phyloP scores from a whole-genome alignment of 1,140 invertebrate genomes.

The Euglossa dilemma region DNA sequence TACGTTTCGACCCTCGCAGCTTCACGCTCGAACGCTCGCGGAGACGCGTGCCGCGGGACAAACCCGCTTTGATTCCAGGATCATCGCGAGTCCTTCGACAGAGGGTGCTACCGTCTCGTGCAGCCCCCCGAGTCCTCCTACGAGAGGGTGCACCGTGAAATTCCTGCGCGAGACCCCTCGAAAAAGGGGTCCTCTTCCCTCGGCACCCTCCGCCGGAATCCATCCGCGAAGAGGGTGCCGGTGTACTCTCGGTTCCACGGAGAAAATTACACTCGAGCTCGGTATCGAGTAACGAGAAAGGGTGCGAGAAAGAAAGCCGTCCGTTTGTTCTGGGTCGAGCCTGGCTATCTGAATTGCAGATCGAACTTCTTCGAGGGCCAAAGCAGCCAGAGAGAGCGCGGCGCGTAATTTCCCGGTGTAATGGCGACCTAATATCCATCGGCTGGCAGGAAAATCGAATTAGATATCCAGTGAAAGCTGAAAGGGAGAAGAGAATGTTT shows the following conservation, averaged over 20 bases:
- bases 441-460: constrained; percentile 7
- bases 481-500: neutral
- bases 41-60: constrained; percentile 34
- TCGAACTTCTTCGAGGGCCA: neutral
- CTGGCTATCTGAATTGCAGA: constrained; percentile 34
- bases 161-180: too few relatives aligned
- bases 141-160: too few relatives aligned
- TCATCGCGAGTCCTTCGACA: constrained; percentile 4
- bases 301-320: neutral
- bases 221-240: too few relatives aligned
- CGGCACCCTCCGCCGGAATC: too few relatives aligned
- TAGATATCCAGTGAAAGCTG: neutral
- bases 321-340: constrained; percentile 39
- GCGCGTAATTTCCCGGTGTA: constrained; percentile 9
- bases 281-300: neutral
- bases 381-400: neutral
- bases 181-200: too few relatives aligned
- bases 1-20: constrained; percentile 6
- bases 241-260: neutral
- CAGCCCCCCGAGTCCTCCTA: too few relatives aligned
- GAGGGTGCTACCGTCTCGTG: too few relatives aligned
- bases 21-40: constrained; percentile 43
- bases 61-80: constrained; percentile 46
- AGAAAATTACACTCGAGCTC: constrained; percentile 9
- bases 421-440: constrained; percentile 26